phyloP scores from a whole-genome alignment of 2,113 vertebrate species.

The Sinosuthora webbiana region DNA sequence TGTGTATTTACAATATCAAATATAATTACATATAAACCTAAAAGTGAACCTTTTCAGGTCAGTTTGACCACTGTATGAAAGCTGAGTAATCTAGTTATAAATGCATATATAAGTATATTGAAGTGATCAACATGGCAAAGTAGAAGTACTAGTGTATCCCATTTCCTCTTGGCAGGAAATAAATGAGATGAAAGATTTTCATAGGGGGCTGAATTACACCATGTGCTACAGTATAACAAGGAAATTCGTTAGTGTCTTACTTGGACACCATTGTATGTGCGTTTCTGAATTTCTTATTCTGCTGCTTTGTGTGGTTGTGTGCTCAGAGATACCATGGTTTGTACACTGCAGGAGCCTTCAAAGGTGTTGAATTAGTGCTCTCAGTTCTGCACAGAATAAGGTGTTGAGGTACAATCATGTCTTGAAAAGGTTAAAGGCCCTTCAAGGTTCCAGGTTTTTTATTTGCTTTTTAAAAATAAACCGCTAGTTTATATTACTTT shows the following conservation, averaged over 20 bases:
- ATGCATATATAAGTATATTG: neutral
- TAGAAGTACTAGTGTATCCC: neutral
- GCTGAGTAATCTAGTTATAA: neutral
- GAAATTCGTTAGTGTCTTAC: neutral
- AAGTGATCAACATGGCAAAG: neutral
- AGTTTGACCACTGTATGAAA: neutral
- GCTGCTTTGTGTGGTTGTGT: neutral
- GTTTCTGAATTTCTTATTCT: neutral
- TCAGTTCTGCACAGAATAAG: neutral
- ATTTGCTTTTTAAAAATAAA: neutral
- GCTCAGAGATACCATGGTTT: neutral
- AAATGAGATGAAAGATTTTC: neutral
- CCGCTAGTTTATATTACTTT: neutral
- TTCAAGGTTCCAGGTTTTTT: neutral
- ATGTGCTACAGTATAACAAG: neutral
- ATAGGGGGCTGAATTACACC: neutral
- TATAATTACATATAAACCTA: neutral
- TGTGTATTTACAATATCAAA: neutral
- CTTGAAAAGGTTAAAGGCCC: neutral
- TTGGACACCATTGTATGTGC: neutral
- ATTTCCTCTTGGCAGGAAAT: neutral
- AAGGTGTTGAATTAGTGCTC: neutral
- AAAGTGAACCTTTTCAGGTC: neutral
- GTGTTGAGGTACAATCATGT: neutral
- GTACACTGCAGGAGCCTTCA: neutral